Evolutionary conservation across 2,113 vertebrate genomes (phyloP).

Genomic region (Serinus canaria): DNA sequence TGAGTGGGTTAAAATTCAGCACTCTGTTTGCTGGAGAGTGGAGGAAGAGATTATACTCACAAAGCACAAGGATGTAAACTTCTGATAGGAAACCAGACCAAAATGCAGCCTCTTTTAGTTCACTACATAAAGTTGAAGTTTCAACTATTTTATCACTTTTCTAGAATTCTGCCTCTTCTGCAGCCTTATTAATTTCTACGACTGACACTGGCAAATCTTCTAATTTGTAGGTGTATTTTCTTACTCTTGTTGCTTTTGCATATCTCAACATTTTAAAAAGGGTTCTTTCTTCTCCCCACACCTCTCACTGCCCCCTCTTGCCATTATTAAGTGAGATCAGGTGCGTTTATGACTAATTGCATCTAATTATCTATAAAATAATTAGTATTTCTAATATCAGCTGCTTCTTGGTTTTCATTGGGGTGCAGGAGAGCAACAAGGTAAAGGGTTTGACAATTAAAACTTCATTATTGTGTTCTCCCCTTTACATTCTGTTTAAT

Average conservation of each 20-base stretch:
- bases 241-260: neutral
- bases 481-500: conserved; percentile 37
- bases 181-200: neutral
- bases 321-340: conserved; percentile 60
- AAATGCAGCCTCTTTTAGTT: neutral
- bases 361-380: conserved; percentile 72
- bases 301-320: neutral
- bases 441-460: conserved; percentile 69
- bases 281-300: neutral
- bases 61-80: neutral
- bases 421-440: conserved; percentile 58
- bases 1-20: neutral
- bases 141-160: neutral
- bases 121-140: neutral
- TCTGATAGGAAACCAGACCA: neutral
- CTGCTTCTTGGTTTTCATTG: conserved; percentile 63
- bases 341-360: conserved; percentile 38
- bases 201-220: neutral
- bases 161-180: neutral
- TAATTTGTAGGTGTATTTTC: neutral
- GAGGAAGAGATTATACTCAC: neutral
- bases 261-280: conserved; percentile 20
- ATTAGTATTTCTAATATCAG: conserved; percentile 74
- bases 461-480: conserved; percentile 52
- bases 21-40: neutral